Evolutionary conservation across 2,797 vertebrate genomes (phyloP).

Genomic region (Scleropages formosus): DNA sequence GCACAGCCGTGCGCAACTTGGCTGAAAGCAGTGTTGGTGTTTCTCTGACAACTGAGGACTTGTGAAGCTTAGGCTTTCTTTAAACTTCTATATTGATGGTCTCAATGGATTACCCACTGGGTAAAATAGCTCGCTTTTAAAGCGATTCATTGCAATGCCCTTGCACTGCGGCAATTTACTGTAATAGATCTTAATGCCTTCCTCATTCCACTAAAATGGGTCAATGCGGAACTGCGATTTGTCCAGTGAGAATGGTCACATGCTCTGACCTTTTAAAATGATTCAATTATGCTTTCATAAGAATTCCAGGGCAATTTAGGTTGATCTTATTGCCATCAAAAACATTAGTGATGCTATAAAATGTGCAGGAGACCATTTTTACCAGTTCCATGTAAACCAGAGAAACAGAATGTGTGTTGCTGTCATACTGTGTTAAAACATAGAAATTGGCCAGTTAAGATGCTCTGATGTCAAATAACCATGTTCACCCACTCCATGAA

Average conservation of each 20-base stretch:
- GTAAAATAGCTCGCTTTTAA: background rate
- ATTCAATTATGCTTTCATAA: background rate
- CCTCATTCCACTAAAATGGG: background rate
- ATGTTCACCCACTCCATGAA: too few relatives aligned
- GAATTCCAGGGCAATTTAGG: too few relatives aligned
- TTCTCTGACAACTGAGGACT: too few relatives aligned
- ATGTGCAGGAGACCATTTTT: slow-evolving; percentile 9
- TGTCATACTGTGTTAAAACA: too few relatives aligned
- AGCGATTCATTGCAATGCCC: background rate
- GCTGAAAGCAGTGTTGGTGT: background rate
- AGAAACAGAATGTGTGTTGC: too few relatives aligned
- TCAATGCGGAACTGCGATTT: slow-evolving; percentile 34
- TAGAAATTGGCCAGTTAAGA: too few relatives aligned
- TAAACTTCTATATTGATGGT: slow-evolving; percentile 13
- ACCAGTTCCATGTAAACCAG: too few relatives aligned
- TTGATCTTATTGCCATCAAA: too few relatives aligned
- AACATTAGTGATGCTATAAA: background rate
- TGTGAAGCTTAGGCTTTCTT: background rate
- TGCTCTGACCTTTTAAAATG: background rate
- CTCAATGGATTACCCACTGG: slow-evolving; percentile 26
- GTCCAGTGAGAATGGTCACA: slow-evolving; percentile 26
- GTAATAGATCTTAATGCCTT: background rate
- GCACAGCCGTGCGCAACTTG: slow-evolving; percentile 32
- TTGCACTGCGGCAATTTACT: background rate
- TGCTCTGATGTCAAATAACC: too few relatives aligned